Percentiles rank a stretch among this genome's conserved stretches.
These are phyloP conservation scores for Crotalus horridus DNA, from an alignment of 2,113 vertebrate species.

Conservation along the genomic window DNA sequence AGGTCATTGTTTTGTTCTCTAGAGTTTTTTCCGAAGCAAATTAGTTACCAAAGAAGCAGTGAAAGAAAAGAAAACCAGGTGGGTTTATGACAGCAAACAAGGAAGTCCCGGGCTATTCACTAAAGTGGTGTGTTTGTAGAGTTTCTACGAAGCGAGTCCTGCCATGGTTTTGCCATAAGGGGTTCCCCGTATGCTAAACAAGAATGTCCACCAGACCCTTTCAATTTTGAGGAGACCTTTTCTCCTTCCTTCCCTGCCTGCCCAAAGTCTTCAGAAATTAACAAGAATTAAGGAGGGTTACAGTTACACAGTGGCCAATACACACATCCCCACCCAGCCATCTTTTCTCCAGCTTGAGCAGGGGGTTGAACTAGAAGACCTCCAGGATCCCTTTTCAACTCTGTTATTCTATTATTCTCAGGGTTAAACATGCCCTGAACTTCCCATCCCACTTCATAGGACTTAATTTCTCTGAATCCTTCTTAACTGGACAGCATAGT, in stretches of 20 bases:
- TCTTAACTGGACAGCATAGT: neutral
- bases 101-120: neutral
- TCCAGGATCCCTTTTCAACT: neutral
- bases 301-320: neutral
- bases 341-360: neutral
- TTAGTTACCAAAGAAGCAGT: neutral
- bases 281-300: constrained; percentile 1
- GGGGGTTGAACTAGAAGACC: neutral
- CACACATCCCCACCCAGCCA: neutral
- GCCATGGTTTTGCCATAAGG: neutral
- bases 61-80: constrained; percentile 28
- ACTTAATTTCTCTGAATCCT: neutral
- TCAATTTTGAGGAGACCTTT: neutral
- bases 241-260: neutral
- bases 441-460: neutral
- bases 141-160: neutral
- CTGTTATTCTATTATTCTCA: neutral
- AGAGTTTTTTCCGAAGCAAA: constrained; percentile 3
- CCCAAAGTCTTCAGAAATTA: neutral
- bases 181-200: neutral
- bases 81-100: neutral
- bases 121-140: neutral
- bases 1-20: neutral
- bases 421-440: neutral
- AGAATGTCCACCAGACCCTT: neutral